A percentile compares a stretch with the other conserved stretches of the same genome.
Evolutionary conservation across 2,888 invertebrate genomes (phyloP).

Genomic region (Ceratothoa steindachneri): DNA sequence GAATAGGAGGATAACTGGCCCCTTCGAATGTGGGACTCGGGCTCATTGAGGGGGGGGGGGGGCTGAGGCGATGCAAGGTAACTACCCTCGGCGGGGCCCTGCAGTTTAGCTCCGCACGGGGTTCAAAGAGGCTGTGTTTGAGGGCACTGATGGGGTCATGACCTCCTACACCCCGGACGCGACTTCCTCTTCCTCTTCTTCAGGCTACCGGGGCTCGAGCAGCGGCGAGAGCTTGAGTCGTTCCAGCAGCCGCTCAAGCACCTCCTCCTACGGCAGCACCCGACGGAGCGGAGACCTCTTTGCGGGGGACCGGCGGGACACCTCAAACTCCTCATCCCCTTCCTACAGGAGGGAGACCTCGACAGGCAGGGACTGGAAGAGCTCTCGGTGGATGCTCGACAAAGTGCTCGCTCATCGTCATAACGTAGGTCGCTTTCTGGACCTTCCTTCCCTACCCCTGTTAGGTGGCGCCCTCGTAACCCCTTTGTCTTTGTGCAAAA

Average conservation of each 20-base stretch:
- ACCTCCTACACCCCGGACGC: constrained; percentile 4
- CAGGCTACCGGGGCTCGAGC: constrained; percentile 1
- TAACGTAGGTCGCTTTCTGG: constrained; percentile 19
- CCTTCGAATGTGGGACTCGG: too few species aligned
- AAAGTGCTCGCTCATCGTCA: constrained; percentile 21
- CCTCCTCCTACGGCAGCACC: not conserved
- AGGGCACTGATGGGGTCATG: not conserved
- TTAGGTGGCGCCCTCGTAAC: too few species aligned
- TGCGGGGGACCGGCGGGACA: not conserved
- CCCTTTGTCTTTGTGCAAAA: too few species aligned
- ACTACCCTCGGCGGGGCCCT: too few species aligned
- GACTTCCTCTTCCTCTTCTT: too few species aligned
- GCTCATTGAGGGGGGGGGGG: too few species aligned
- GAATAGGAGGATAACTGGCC: too few species aligned
- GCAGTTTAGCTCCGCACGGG: constrained; percentile 3
- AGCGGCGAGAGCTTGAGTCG: not conserved
- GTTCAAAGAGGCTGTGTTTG: not conserved
- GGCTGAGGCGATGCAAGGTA: too few species aligned
- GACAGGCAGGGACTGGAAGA: not conserved
- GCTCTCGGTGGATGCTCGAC: constrained; percentile 22
- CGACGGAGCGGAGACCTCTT: not conserved
- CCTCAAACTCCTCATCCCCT: too few species aligned
- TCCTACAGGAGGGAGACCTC: not conserved
- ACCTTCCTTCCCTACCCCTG: too few species aligned
- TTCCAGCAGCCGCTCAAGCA: constrained; percentile 1